A percentile compares a stretch with the other conserved stretches of the same genome.
phyloP scores from a whole-genome alignment of 2,888 invertebrate species.

The Agriotes lineatus region DNA sequence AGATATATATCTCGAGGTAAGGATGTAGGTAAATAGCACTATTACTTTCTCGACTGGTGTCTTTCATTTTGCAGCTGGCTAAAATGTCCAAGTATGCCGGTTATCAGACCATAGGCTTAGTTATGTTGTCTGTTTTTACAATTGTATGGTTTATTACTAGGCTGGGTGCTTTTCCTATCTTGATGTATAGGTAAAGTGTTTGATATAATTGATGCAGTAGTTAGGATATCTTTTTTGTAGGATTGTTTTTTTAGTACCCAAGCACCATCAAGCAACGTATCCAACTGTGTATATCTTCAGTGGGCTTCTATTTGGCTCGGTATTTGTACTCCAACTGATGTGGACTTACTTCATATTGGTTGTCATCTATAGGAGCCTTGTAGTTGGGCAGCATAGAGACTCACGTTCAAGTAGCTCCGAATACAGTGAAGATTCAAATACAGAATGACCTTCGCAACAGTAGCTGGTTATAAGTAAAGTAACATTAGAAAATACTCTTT shows the following conservation, averaged over 20 bases:
- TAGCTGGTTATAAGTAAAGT: no score
- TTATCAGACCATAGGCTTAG: constrained; percentile 89
- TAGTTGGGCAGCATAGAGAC: constrained; percentile 80
- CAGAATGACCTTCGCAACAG: no score
- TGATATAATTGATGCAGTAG: not conserved
- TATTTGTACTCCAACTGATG: constrained; percentile 86
- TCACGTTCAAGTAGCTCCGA: constrained; percentile 72
- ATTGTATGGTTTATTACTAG: constrained; percentile 93
- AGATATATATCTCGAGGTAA: constrained; percentile 90
- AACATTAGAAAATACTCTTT: no score
- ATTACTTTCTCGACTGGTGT: not conserved
- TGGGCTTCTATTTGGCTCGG: constrained; percentile 80
- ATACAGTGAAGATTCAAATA: constrained; percentile 62
- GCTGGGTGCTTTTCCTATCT: constrained; percentile 89
- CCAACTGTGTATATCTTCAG: constrained; percentile 96
- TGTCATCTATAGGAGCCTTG: constrained; percentile 77
- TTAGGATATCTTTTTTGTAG: no score
- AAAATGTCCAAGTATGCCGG: constrained; percentile 95
- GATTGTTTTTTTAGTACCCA: constrained; percentile 79
- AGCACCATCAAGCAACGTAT: constrained; percentile 95
- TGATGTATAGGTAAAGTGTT: constrained; percentile 82
- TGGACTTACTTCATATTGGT: constrained; percentile 96
- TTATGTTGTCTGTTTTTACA: constrained; percentile 89
- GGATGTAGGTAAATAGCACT: no score
- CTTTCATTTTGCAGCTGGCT: constrained; percentile 76